A percentile compares a stretch with the other conserved stretches of the same genome.
Evolutionary conservation across 2,113 vertebrate species (phyloP).

Genomic region (Strigops habroptila): DNA sequence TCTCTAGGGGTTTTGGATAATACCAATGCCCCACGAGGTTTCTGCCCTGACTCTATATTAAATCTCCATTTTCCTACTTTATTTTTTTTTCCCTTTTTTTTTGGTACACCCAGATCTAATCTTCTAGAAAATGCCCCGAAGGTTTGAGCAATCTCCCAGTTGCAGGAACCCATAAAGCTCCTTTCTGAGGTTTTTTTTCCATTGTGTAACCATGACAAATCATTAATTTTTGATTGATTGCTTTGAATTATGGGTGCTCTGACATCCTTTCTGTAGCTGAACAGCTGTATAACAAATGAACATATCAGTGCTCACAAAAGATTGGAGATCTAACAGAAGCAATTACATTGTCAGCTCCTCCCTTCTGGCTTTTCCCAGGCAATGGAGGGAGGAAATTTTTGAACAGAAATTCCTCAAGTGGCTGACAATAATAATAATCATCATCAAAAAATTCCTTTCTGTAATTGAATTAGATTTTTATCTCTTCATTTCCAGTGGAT

Average conservation of each 20-base stretch:
- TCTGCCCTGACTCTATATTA: neutral
- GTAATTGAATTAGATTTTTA: slow-evolving; percentile 71
- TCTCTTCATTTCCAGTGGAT: slow-evolving; percentile 58
- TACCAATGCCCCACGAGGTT: rapidly evolving
- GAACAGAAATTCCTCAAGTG: slow-evolving; percentile 79
- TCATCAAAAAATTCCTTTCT: neutral
- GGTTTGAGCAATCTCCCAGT: slow-evolving; percentile 42
- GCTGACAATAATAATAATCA: slow-evolving; percentile 47
- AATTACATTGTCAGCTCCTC: slow-evolving; percentile 74
- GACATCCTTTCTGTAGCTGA: slow-evolving; percentile 76
- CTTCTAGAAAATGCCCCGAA: slow-evolving; percentile 31
- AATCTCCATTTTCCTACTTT: neutral
- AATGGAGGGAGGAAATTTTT: slow-evolving; percentile 69
- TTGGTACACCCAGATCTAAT: neutral
- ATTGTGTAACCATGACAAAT: slow-evolving; percentile 80
- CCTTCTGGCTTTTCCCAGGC: slow-evolving; percentile 68
- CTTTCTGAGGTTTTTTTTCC: neutral
- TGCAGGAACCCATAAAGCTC: slow-evolving; percentile 66
- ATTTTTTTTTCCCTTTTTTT: neutral
- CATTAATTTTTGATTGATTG: slow-evolving; percentile 82
- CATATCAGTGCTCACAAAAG: slow-evolving; percentile 78
- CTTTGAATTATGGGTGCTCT: slow-evolving; percentile 78
- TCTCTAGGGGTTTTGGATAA: rapidly evolving
- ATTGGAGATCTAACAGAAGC: slow-evolving; percentile 76
- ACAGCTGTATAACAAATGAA: slow-evolving; percentile 83